Conservation (phyloP, 2,888 invertebrate species). For the Trachelus stipa region DNA sequence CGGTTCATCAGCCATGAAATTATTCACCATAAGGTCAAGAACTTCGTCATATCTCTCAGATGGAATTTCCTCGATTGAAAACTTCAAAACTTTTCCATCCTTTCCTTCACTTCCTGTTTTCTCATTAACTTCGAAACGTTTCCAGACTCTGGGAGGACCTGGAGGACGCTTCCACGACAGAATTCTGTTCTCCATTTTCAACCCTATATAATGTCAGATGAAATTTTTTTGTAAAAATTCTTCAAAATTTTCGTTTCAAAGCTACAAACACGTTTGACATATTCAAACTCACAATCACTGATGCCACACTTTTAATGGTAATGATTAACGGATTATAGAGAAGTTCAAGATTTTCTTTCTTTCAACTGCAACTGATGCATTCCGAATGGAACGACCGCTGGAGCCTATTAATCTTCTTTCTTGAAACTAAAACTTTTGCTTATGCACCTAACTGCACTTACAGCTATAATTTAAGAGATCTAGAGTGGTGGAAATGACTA, state of each 20-base stretch:
- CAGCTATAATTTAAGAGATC: not conserved
- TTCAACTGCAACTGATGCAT: not conserved
- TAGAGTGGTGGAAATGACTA: not conserved
- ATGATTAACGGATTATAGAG: not conserved
- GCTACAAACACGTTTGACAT: not conserved
- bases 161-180: slow-evolving; percentile 32
- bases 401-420: not conserved
- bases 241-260: too few species aligned
- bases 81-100: slow-evolving; percentile 40
- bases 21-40: slow-evolving; percentile 43
- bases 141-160: slow-evolving; percentile 53
- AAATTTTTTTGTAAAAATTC: too few species aligned
- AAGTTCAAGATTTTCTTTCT: not conserved
- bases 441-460: not conserved
- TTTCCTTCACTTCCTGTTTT: slow-evolving; percentile 20
- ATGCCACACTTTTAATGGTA: not conserved
- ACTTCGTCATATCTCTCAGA: slow-evolving; percentile 52
- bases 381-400: not conserved
- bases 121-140: slow-evolving; percentile 37
- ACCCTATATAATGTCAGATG: too few species aligned
- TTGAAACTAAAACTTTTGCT: not conserved
- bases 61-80: slow-evolving; percentile 56
- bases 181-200: not conserved
- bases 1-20: slow-evolving; percentile 50
- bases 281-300: not conserved